phyloP scores from a whole-genome alignment of 2,113 vertebrate genomes.

The Galeopterus variegatus region DNA sequence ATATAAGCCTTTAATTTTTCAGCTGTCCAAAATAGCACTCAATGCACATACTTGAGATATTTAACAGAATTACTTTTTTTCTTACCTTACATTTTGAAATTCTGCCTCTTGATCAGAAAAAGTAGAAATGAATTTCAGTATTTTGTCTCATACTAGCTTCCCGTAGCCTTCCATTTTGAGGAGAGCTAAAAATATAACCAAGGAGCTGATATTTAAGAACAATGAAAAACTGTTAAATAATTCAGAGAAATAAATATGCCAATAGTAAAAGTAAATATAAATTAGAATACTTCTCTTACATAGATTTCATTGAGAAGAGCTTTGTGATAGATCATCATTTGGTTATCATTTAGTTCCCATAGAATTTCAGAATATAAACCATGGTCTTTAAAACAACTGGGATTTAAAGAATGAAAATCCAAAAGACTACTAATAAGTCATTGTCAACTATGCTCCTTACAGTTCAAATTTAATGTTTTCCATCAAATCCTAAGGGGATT shows the following conservation, averaged over 20 bases:
- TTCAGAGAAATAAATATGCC: neutral
- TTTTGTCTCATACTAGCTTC: neutral
- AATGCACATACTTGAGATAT: neutral
- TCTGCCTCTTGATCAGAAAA: neutral
- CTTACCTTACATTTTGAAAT: neutral
- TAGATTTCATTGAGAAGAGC: neutral
- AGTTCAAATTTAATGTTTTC: neutral
- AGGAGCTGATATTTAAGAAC: neutral
- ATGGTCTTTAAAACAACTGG: neutral
- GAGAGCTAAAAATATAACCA: neutral
- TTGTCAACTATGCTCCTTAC: neutral
- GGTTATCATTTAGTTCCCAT: neutral
- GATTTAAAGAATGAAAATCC: neutral
- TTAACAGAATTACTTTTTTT: neutral
- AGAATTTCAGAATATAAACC: neutral
- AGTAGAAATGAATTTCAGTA: neutral
- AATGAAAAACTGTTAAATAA: neutral
- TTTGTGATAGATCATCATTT: neutral
- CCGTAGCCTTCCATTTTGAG: neutral
- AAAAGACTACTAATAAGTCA: neutral
- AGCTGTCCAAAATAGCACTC: neutral
- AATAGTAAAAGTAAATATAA: neutral
- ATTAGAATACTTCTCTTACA: neutral
- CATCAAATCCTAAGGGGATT: constrained; percentile 29
- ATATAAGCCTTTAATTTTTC: neutral